phyloP scores from a whole-genome alignment of 2,113 vertebrate species.

The Odocoileus virginianus region DNA sequence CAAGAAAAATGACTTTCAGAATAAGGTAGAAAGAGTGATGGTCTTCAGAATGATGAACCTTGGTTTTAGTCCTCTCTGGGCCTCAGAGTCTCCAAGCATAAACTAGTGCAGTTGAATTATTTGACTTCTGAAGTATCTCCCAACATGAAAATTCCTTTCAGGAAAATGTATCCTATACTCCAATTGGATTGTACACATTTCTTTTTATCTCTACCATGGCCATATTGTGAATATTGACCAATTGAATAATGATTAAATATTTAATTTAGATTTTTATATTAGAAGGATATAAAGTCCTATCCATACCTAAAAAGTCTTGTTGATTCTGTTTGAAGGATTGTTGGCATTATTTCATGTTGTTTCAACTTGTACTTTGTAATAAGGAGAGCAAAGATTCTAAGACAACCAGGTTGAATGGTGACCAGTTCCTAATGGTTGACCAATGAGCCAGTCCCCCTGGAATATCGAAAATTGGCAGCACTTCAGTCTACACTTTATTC shows the following conservation, averaged over 20 bases:
- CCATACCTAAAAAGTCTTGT: neutral
- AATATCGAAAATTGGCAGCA: neutral
- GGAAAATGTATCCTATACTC: neutral
- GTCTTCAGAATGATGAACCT: neutral
- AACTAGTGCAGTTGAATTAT: neutral
- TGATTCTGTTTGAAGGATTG: neutral
- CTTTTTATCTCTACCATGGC: neutral
- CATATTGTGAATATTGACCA: neutral
- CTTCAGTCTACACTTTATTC: neutral
- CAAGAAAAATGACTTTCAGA: neutral
- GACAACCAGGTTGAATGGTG: neutral
- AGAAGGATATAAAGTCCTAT: neutral
- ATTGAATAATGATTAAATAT: neutral
- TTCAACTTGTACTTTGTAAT: neutral
- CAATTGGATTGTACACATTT: neutral
- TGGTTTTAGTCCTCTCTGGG: neutral
- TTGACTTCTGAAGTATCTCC: neutral
- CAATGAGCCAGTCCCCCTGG: neutral
- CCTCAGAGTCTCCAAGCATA: neutral
- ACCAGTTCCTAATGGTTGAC: neutral
- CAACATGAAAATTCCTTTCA: neutral
- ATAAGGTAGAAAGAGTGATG: neutral
- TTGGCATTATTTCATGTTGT: neutral
- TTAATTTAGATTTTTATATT: neutral
- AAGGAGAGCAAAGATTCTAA: neutral